Evolutionary conservation across 2,797 vertebrate genomes (phyloP).

Genomic region (Macrochelys suwanniensis): DNA sequence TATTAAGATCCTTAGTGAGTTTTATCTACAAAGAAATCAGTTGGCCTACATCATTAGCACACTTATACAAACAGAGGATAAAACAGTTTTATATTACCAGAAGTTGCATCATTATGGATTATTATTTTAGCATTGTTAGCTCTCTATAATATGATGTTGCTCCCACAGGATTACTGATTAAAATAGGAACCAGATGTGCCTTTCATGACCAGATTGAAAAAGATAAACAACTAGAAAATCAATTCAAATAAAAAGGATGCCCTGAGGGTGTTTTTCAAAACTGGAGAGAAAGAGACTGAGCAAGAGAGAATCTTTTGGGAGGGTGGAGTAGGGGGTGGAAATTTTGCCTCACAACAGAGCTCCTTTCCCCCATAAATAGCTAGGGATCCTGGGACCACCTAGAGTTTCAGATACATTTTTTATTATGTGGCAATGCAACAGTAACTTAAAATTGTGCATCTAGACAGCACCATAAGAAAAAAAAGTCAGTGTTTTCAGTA

Average conservation of each 20-base stretch:
- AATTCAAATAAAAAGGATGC: conserved; percentile 80
- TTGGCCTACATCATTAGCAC: conserved; percentile 77
- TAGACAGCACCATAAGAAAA: not conserved
- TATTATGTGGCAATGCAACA: conserved; percentile 15
- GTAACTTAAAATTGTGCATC: conserved; percentile 9
- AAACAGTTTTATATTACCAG: conserved; percentile 81
- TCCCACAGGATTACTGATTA: conserved; percentile 83
- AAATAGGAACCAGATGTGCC: conserved; percentile 86
- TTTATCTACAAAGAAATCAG: conserved; percentile 71
- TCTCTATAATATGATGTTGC: conserved; percentile 83
- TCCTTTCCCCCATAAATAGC: not conserved
- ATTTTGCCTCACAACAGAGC: conserved; percentile 13
- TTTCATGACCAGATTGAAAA: conserved; percentile 81
- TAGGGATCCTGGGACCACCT: conserved; percentile 46
- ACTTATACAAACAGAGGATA: conserved; percentile 80
- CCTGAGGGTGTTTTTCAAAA: conserved; percentile 72
- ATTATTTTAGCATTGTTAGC: conserved; percentile 85
- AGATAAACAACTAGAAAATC: conserved; percentile 83
- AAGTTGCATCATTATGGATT: conserved; percentile 83
- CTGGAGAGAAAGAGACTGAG: conserved; percentile 25
- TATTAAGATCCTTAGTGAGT: conserved; percentile 55
- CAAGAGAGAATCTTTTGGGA: conserved; percentile 43
- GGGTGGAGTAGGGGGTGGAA: conserved; percentile 54
- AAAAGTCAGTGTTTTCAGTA: conserved; percentile 2
- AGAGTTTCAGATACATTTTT: conserved; percentile 54